phyloP scores from a whole-genome alignment of 2,797 vertebrate genomes.

The Cheirogaleus major region DNA sequence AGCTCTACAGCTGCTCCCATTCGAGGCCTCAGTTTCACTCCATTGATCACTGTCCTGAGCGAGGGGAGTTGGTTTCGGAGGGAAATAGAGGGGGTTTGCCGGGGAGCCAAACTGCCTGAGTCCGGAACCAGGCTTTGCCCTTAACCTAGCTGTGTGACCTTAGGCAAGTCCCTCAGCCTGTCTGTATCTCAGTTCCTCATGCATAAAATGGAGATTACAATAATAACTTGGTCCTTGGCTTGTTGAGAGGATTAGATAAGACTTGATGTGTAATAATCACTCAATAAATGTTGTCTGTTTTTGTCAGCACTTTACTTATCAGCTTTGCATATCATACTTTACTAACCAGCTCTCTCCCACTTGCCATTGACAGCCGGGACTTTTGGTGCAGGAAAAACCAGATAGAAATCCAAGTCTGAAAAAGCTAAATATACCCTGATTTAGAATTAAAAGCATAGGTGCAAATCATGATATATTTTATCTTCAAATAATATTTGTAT shows the following conservation, averaged over 20 bases:
- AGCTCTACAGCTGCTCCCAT: neutral
- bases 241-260: neutral
- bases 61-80: neutral
- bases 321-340: neutral
- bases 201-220: neutral
- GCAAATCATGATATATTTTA: neutral
- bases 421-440: neutral
- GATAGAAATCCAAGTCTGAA: neutral
- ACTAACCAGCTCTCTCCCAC: neutral
- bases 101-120: neutral
- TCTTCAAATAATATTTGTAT: neutral
- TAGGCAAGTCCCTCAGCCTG: neutral
- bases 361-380: neutral
- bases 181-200: neutral
- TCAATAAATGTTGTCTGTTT: neutral
- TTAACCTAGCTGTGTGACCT: neutral
- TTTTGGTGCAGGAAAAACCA: neutral
- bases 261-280: neutral
- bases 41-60: neutral
- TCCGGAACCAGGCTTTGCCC: neutral
- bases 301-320: neutral
- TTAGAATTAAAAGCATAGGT: neutral
- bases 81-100: rapidly evolving
- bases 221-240: neutral
- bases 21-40: no score